Percentiles rank a stretch among this genome's conserved stretches.
phyloP scores from a whole-genome alignment of 1,140 invertebrate species.

The Diorhabda carinulata region DNA sequence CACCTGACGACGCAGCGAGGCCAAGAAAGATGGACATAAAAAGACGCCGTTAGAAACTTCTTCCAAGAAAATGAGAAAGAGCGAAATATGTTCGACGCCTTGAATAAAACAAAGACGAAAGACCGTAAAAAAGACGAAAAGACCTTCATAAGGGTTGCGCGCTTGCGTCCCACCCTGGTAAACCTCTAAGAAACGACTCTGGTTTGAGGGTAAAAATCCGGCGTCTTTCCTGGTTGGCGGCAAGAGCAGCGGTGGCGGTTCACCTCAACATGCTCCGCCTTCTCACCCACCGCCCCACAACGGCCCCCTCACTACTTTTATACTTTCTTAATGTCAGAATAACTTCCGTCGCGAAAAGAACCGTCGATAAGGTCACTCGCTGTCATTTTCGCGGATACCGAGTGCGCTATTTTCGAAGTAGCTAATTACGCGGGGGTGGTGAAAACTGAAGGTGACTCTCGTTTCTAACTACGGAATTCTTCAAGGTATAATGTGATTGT shows the following conservation, averaged over 20 bases:
- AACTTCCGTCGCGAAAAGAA: constrained; percentile 47
- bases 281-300: constrained; percentile 37
- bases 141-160: constrained; percentile 46
- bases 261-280: constrained; percentile 50
- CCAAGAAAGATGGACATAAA: constrained; percentile 28
- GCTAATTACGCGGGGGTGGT: constrained; percentile 9
- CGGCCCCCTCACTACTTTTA: constrained; percentile 45
- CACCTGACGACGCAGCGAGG: constrained; percentile 17
- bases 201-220: constrained; percentile 50
- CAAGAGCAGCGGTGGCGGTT: constrained; percentile 47
- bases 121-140: constrained; percentile 43
- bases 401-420: neutral
- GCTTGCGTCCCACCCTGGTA: constrained; percentile 47
- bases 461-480: too few relatives aligned
- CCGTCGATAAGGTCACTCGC: constrained; percentile 23
- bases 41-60: constrained; percentile 24
- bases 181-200: constrained; percentile 50
- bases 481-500: too few relatives aligned
- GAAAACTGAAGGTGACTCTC: too few relatives aligned
- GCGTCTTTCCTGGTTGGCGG: constrained; percentile 51
- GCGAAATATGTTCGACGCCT: neutral
- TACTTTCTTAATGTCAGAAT: constrained; percentile 49
- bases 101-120: constrained; percentile 15
- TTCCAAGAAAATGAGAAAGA: constrained; percentile 25
- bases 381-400: constrained; percentile 17